These are phyloP conservation scores for Sminthurinus aureus DNA, from an alignment of 2,888 invertebrate genomes.

Conservation along the genomic window DNA sequence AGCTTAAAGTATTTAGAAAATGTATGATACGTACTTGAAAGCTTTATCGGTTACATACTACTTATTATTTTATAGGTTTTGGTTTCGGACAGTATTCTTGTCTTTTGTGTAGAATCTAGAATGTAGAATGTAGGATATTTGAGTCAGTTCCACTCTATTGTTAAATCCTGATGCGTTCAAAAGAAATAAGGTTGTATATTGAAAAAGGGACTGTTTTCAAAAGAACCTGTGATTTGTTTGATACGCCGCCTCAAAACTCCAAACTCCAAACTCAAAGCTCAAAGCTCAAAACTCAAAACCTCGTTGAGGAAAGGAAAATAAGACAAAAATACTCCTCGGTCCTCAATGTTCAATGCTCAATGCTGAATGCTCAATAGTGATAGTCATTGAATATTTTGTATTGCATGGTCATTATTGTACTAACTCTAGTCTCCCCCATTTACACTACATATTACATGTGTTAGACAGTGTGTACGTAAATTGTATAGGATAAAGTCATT, in stretches of 20 bases:
- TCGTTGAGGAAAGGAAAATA: not conserved
- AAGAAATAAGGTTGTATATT: not conserved
- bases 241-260: slow-evolving; percentile 4
- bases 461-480: too few relatives aligned
- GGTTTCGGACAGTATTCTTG: not conserved
- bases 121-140: not conserved
- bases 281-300: not conserved
- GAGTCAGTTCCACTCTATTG: slow-evolving; percentile 9
- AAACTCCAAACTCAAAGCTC: slow-evolving; percentile 2
- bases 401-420: too few relatives aligned
- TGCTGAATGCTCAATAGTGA: not conserved
- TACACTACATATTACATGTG: too few relatives aligned
- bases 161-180: not conserved
- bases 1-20: too few relatives aligned
- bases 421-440: too few relatives aligned
- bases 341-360: not conserved
- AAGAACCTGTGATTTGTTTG: slow-evolving; percentile 7
- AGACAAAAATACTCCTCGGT: not conserved
- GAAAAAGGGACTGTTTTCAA: slow-evolving; percentile 15
- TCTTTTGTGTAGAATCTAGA: not conserved
- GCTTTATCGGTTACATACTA: not conserved
- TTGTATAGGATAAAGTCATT: not conserved
- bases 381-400: too few relatives aligned
- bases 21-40: too few relatives aligned
- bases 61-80: slow-evolving; percentile 11